These are phyloP conservation scores for Sturnus vulgaris DNA, from an alignment of 2,113 vertebrate species.

Conservation along the genomic window DNA sequence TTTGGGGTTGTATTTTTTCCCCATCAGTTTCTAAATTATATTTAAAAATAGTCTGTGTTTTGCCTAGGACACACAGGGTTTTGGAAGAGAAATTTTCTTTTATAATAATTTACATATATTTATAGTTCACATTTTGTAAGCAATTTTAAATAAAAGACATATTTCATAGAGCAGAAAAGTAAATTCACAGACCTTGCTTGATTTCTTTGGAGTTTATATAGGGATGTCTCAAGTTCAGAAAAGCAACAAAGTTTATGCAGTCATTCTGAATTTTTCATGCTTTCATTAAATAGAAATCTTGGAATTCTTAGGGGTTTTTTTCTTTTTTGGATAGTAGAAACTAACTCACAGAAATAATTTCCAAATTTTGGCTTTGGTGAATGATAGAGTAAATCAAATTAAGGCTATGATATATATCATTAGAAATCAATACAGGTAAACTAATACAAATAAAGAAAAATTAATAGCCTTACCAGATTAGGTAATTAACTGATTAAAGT, in stretches of 20 bases:
- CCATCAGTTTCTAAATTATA: neutral
- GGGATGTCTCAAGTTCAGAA: neutral
- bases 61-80: neutral
- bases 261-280: neutral
- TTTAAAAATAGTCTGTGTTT: neutral
- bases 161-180: neutral
- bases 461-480: neutral
- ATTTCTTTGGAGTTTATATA: neutral
- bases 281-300: neutral
- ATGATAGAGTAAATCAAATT: neutral
- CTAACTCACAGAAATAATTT: neutral
- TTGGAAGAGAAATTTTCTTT: neutral
- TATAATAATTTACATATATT: neutral
- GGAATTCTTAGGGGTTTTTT: fast-evolving
- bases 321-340: neutral
- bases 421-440: neutral
- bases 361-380: neutral
- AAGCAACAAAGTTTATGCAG: neutral
- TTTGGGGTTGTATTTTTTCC: neutral
- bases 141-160: neutral
- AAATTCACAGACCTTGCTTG: neutral
- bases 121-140: neutral
- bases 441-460: neutral
- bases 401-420: neutral
- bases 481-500: neutral